Evolutionary conservation across 1,140 invertebrate species (phyloP).

Genomic region (Notospermus geniculatus): DNA sequence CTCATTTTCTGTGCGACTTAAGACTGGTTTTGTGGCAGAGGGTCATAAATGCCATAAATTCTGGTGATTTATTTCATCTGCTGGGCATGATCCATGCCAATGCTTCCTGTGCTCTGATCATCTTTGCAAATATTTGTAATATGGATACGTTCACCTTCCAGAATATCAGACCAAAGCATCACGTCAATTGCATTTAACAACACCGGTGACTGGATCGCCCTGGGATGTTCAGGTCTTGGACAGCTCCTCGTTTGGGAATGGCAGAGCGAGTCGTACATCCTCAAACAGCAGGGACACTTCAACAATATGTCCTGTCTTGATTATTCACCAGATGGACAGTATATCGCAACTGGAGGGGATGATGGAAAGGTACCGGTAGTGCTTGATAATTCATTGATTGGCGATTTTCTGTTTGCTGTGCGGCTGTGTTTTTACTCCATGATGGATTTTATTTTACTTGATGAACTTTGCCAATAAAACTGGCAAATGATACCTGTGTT

Average conservation of each 20-base stretch:
- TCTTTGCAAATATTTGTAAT: neutral
- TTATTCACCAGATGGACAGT: constrained; percentile 88
- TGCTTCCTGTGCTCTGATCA: neutral
- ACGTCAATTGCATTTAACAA: constrained; percentile 77
- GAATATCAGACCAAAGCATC: constrained; percentile 68
- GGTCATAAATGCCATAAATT: too few species aligned
- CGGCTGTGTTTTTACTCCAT: too few species aligned
- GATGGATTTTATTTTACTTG: too few species aligned
- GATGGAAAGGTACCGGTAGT: constrained; percentile 93
- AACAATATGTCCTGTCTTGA: constrained; percentile 79
- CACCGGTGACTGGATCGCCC: constrained; percentile 91
- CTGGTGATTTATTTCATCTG: too few species aligned
- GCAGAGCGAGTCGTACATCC: constrained; percentile 97
- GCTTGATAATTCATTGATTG: too few species aligned
- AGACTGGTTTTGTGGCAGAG: too few species aligned
- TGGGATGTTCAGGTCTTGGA: constrained; percentile 69
- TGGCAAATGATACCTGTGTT: too few species aligned
- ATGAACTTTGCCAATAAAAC: too few species aligned
- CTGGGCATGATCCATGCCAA: neutral
- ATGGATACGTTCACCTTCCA: constrained; percentile 27
- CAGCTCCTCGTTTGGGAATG: constrained; percentile 98
- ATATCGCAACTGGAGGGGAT: constrained; percentile 87
- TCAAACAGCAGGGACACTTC: constrained; percentile 95
- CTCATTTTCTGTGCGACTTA: too few species aligned
- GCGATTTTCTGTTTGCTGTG: too few species aligned